phyloP scores from a whole-genome alignment of 2,888 invertebrate genomes.

The Lordiphosa fenestrarum region DNA sequence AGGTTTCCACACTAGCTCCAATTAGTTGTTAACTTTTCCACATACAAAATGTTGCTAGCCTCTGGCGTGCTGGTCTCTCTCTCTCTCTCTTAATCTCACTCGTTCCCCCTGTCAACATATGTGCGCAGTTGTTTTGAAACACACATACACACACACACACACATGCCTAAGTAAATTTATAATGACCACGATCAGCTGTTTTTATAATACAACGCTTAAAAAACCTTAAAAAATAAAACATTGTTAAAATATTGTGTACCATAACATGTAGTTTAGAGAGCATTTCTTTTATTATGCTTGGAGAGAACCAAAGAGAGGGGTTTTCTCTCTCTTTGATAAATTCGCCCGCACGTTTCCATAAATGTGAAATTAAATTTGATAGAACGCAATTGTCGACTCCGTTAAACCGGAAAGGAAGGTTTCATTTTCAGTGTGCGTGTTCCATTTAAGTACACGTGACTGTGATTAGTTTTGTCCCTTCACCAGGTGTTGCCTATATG shows the following conservation, averaged over 20 bases:
- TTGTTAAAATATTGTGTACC: constrained; percentile 29
- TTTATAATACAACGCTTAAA: constrained; percentile 28
- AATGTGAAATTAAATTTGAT: constrained; percentile 44
- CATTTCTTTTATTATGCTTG: constrained; percentile 40
- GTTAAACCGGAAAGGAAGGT: not conserved
- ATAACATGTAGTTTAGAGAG: constrained; percentile 53
- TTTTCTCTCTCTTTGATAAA: too few species aligned
- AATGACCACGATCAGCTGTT: constrained; percentile 61
- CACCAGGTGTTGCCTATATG: constrained; percentile 13
- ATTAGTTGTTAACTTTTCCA: constrained; percentile 51
- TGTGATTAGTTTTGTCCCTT: constrained; percentile 23
- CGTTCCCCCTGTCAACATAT: constrained; percentile 23
- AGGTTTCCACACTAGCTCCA: constrained; percentile 10
- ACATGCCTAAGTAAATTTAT: constrained; percentile 13
- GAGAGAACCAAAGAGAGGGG: too few species aligned
- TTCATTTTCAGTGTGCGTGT: constrained; percentile 7
- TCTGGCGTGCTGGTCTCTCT: not conserved
- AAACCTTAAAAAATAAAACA: too few species aligned
- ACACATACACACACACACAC: constrained; percentile 15
- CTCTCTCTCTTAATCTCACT: constrained; percentile 1
- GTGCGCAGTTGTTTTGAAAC: constrained; percentile 59
- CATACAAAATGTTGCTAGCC: constrained; percentile 24
- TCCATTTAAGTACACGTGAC: constrained; percentile 31
- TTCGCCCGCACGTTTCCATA: constrained; percentile 41
- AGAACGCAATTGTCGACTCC: constrained; percentile 49